phyloP scores from a whole-genome alignment of 2,797 vertebrate genomes.

The Numenius phaeopus region DNA sequence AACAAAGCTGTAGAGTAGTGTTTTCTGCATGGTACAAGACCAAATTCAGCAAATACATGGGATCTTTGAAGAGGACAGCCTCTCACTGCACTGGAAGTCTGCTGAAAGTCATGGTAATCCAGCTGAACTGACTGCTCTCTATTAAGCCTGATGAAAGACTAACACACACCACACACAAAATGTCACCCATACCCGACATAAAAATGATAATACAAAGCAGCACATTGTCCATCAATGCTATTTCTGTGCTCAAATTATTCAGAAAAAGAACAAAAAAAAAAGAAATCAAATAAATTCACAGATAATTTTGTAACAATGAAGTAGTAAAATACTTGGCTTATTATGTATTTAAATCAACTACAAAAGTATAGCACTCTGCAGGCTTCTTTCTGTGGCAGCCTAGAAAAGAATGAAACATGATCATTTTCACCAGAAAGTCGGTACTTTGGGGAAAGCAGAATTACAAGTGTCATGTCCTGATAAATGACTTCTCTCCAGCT shows the following conservation, averaged over 20 bases:
- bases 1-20: background rate
- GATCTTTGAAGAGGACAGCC: background rate
- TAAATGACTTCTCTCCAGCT: conserved; percentile 32
- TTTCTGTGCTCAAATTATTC: background rate
- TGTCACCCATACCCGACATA: background rate
- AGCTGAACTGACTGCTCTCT: background rate
- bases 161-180: background rate
- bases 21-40: background rate
- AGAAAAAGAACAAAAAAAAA: background rate
- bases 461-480: conserved; percentile 22
- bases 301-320: background rate
- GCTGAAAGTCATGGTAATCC: background rate
- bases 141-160: background rate
- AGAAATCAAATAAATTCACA: background rate
- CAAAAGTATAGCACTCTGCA: background rate
- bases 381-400: background rate
- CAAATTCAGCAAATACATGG: background rate
- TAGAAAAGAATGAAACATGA: background rate
- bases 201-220: background rate
- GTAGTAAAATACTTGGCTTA: background rate
- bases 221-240: background rate
- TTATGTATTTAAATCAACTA: background rate
- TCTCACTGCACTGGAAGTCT: background rate
- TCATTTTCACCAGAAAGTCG: background rate
- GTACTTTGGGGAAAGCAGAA: conserved; percentile 27